These are phyloP conservation scores for Diploptera punctata DNA, from an alignment of 2,888 invertebrate genomes.

Conservation along the genomic window DNA sequence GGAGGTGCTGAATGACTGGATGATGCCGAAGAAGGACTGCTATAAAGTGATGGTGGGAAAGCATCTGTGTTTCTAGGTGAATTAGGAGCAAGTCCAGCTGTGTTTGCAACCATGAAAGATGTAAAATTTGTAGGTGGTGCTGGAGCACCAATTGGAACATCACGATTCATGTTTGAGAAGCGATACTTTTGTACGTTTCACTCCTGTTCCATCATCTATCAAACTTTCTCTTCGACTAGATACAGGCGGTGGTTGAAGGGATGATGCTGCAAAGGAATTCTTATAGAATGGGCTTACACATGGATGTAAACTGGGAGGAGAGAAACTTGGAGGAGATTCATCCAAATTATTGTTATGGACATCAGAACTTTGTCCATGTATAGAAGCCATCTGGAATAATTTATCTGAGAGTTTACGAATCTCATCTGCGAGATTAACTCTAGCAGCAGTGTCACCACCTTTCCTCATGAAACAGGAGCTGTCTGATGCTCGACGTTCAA, in stretches of 20 bases:
- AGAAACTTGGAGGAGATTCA: no score
- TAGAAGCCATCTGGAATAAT: slow-evolving; percentile 56
- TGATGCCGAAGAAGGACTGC: slow-evolving; percentile 41
- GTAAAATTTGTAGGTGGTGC: slow-evolving; percentile 36
- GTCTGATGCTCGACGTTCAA: slow-evolving; percentile 80
- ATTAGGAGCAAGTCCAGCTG: slow-evolving; percentile 37
- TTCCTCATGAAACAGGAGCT: slow-evolving; percentile 67
- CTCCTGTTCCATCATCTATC: slow-evolving; percentile 15
- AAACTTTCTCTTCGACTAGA: background rate
- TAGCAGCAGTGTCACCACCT: slow-evolving; percentile 47
- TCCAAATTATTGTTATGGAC: slow-evolving; percentile 11
- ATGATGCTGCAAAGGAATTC: background rate
- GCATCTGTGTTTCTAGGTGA: slow-evolving; percentile 37
- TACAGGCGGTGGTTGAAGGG: slow-evolving; percentile 4
- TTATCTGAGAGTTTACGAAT: slow-evolving; percentile 84
- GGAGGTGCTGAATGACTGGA: slow-evolving; percentile 47
- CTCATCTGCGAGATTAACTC: slow-evolving; percentile 72
- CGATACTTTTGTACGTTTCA: slow-evolving; percentile 65
- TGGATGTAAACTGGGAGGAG: background rate
- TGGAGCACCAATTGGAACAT: slow-evolving; percentile 71
- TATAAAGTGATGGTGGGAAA: slow-evolving; percentile 23
- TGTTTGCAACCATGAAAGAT: slow-evolving; percentile 24
- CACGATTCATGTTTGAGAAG: slow-evolving; percentile 71
- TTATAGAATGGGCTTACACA: background rate
- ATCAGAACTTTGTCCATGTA: slow-evolving; percentile 28